phyloP scores from a whole-genome alignment of 2,888 invertebrate species.

The Hirtodrosophila duncani region DNA sequence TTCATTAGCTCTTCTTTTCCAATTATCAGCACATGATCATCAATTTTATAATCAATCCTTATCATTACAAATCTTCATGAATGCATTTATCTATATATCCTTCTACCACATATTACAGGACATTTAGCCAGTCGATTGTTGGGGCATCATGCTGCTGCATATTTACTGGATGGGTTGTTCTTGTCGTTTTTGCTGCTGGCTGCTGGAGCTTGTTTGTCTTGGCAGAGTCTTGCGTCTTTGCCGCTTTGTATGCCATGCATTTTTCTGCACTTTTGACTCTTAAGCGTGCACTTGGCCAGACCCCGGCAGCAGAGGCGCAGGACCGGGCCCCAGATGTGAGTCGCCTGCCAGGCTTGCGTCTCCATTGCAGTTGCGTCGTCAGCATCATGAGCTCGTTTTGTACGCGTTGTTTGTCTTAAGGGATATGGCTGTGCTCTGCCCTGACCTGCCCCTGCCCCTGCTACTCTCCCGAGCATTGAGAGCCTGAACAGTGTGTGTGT shows the following conservation, averaged over 20 bases:
- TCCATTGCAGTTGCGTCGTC: constrained; percentile 35
- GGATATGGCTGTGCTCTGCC: too few species aligned
- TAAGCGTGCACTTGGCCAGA: constrained; percentile 67
- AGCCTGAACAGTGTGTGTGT: constrained; percentile 10
- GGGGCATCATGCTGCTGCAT: too few species aligned
- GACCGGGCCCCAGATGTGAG: not conserved
- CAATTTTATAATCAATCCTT: too few species aligned
- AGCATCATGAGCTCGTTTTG: constrained; percentile 49
- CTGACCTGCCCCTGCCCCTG: too few species aligned
- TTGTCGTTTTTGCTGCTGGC: constrained; percentile 15
- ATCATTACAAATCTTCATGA: too few species aligned
- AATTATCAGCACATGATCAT: too few species aligned
- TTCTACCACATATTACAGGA: too few species aligned
- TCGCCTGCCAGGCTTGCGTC: constrained; percentile 13
- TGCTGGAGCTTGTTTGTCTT: constrained; percentile 44
- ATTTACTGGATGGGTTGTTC: constrained; percentile 16
- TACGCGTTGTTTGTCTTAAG: constrained; percentile 68
- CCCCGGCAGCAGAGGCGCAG: constrained; percentile 19
- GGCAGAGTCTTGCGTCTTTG: constrained; percentile 33
- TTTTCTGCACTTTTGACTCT: constrained; percentile 71
- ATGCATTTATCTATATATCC: too few species aligned
- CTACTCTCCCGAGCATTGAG: constrained; percentile 29
- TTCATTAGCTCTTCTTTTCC: too few species aligned
- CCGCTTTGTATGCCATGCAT: constrained; percentile 66
- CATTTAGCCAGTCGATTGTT: too few species aligned